phyloP scores from a whole-genome alignment of 37 sponge, comb jelly and placozoan species.

The Ianthella basta region DNA sequence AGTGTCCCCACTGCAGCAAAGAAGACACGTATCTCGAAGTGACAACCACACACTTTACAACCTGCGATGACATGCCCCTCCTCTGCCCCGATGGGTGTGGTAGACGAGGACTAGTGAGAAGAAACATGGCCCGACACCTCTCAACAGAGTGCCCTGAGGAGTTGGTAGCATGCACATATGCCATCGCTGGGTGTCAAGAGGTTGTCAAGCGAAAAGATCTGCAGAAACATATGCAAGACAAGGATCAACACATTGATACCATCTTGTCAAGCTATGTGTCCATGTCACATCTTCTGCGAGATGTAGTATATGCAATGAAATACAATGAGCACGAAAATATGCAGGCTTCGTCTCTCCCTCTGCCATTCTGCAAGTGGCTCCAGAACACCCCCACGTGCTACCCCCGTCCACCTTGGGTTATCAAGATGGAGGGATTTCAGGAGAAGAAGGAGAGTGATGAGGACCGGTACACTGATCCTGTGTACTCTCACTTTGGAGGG shows the following conservation, averaged over 20 bases:
- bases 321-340: too few relatives aligned
- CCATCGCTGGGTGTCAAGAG: conserved; percentile 45
- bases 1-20: conserved; percentile 22
- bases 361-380: conserved; percentile 10
- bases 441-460: conserved; percentile 1
- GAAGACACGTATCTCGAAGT: not conserved
- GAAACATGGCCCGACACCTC: conserved; percentile 30
- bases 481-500: conserved; percentile 54
- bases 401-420: conserved; percentile 19
- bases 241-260: not conserved
- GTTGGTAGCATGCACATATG: conserved; percentile 49
- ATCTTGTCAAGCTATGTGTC: too few relatives aligned
- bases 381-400: conserved; percentile 20
- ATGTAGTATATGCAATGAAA: too few relatives aligned
- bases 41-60: not conserved
- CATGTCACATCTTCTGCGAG: too few relatives aligned
- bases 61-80: conserved; percentile 5
- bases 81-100: conserved; percentile 22
- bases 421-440: conserved; percentile 11
- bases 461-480: conserved; percentile 44
- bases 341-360: not conserved
- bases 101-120: not conserved
- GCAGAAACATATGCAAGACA: not conserved
- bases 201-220: not conserved
- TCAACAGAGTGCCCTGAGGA: conserved; percentile 26